Base-by-base conservation (phyloP, 1,140 invertebrate genomes). In the Carcinoscorpius rotundicauda region DNA sequence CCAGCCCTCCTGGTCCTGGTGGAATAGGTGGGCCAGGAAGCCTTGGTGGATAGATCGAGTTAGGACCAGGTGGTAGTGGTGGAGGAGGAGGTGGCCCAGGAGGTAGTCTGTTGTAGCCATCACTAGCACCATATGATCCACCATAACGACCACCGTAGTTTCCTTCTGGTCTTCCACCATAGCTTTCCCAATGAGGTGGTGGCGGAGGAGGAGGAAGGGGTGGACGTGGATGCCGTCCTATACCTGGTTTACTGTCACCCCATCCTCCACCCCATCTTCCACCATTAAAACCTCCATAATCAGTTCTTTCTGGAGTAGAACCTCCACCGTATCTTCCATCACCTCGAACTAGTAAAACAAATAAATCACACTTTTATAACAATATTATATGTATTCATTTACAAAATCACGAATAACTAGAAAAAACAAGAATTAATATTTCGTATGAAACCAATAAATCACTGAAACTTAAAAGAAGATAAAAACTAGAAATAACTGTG, bases 21-120 rank as follows among this genome's bases (percentile, higher is more conserved):
- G 63, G 48, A 56, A 29, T 50, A n/a, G 61, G 58, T 58, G 10
- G 11, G 8, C 62, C 48, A 56, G 64, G 58, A 11, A 65, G 60
- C 5, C 8, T 49, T 29, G 53, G n/a, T n/a, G 4, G 56, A 49
- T 57, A 5, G 9, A 9, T 29, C 9, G 1, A 49, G 49, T 10
- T 50, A 58, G 50, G 50, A 11, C 29, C n/a, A 58, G 11, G 4
- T 10, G 11, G n/a, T 65, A 10, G 29, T 48, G 10, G 49, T 48
- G 50, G 48, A 6, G 11, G n/a, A 29, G 49, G 51, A 65, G 9
- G 6, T 61, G 6, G 51, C 50, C n/a, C 56, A 57, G n/a, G 56
- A 57, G 5, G 56, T 5, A 57, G n/a, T 5, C 56, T 29, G 8
- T 29, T 29, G 8, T 6, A 57, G 48, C 56, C 29, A 29, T 29